Evolutionary conservation across 2,888 invertebrate genomes (phyloP).

Genomic region (Hydropsyche betteni): DNA sequence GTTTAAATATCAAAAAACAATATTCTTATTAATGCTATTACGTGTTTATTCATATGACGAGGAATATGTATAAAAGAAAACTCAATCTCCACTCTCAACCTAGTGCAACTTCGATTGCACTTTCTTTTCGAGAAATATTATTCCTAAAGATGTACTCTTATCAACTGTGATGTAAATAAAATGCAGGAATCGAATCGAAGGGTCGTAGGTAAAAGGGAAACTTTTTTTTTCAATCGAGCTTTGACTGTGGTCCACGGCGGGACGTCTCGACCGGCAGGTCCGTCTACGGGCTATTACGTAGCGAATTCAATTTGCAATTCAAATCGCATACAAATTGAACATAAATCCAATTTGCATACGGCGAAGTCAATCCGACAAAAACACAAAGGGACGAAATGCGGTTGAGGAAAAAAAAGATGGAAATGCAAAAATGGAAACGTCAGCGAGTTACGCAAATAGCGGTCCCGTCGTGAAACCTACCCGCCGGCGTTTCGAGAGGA

Average conservation of each 20-base stretch:
- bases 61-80: neutral
- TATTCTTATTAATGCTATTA: no score
- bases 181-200: neutral
- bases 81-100: no score
- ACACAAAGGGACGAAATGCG: constrained; percentile 49
- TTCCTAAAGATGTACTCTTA: neutral
- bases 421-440: constrained; percentile 42
- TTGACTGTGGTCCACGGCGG: constrained; percentile 1
- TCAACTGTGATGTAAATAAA: neutral
- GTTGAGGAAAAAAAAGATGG: constrained; percentile 36
- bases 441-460: constrained; percentile 35
- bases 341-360: constrained; percentile 51
- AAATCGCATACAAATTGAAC: constrained; percentile 51
- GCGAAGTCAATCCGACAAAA: constrained; percentile 49
- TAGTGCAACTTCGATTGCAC: no score
- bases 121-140: no score
- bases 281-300: constrained; percentile 48
- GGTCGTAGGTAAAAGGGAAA: neutral
- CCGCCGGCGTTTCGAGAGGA: neutral
- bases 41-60: no score
- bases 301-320: constrained; percentile 51
- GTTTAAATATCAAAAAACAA: no score
- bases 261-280: constrained; percentile 39
- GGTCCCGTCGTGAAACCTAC: constrained; percentile 22
- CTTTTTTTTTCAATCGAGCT: neutral